phyloP scores from a whole-genome alignment of 1,140 invertebrate genomes.

The Pseudomyrmex dendroicus region DNA sequence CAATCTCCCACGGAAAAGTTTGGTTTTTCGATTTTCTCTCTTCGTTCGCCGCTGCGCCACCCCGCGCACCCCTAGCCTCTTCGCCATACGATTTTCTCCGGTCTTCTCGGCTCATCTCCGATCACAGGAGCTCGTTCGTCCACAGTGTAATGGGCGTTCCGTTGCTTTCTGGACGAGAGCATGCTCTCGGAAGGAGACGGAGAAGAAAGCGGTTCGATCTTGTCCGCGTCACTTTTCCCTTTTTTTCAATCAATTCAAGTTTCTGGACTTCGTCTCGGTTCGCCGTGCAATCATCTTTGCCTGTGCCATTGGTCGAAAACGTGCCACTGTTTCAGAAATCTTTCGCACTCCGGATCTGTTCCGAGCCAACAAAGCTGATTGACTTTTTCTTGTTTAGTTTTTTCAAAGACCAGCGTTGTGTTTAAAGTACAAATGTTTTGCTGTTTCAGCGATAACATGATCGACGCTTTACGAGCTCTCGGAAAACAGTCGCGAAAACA shows the following conservation, averaged over 20 bases:
- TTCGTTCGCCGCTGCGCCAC: not conserved
- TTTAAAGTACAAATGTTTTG: conserved; percentile 19
- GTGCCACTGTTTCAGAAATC: conserved; percentile 12
- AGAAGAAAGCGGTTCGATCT: conserved; percentile 34
- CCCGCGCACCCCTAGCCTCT: not conserved
- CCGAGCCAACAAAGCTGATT: conserved; percentile 17
- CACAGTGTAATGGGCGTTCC: conserved; percentile 67
- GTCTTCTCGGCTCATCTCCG: conserved; percentile 53
- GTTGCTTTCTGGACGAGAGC: conserved; percentile 56
- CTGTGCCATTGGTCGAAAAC: conserved; percentile 2
- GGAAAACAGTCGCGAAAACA: conserved; percentile 36
- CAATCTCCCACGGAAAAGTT: conserved; percentile 64
- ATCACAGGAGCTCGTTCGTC: conserved; percentile 53
- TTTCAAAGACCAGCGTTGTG: not conserved
- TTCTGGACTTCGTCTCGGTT: conserved; percentile 65
- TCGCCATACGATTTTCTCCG: conserved; percentile 17
- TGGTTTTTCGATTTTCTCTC: conserved; percentile 66
- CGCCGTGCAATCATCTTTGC: conserved; percentile 65
- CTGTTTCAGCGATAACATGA: conserved; percentile 5
- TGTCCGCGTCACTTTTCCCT: not conserved
- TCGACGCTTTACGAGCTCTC: conserved; percentile 25
- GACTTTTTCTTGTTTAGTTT: not conserved
- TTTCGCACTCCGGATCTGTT: conserved; percentile 2
- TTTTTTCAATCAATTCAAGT: conserved; percentile 67
- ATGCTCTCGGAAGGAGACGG: conserved; percentile 25